phyloP scores from a whole-genome alignment of 2,797 vertebrate species.

The Florisuga fusca region DNA sequence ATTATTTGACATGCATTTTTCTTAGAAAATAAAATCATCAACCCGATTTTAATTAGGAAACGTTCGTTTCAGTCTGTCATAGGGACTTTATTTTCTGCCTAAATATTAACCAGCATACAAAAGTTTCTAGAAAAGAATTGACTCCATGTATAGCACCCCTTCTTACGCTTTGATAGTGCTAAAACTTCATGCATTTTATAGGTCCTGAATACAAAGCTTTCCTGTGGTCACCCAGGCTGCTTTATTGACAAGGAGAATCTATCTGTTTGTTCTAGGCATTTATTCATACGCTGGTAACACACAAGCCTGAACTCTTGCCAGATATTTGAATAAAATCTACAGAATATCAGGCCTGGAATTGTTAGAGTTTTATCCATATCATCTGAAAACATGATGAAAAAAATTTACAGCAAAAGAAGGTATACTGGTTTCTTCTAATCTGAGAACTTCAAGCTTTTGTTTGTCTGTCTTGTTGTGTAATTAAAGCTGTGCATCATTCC shows the following conservation, averaged over 20 bases:
- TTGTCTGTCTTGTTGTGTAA: background rate
- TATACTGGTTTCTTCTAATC: background rate
- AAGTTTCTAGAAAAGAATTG: background rate
- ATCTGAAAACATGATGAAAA: background rate
- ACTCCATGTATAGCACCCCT: background rate
- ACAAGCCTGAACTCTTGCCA: background rate
- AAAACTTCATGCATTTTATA: background rate
- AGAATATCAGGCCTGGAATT: background rate
- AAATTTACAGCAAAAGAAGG: background rate
- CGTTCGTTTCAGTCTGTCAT: background rate
- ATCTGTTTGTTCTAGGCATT: background rate
- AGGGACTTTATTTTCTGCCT: background rate
- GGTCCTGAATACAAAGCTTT: background rate
- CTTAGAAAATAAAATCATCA: background rate
- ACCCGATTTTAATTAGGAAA: background rate
- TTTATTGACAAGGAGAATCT: background rate
- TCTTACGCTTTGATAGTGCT: background rate
- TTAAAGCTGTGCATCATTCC: constrained; percentile 14
- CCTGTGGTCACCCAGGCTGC: background rate
- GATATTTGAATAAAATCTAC: background rate
- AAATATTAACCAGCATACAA: background rate
- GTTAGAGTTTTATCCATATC: background rate
- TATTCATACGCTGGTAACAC: background rate
- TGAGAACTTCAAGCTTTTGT: background rate
- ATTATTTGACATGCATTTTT: background rate